These are phyloP conservation scores for Caradrina clavipalpis DNA, from an alignment of 2,888 invertebrate genomes.

Conservation along the genomic window DNA sequence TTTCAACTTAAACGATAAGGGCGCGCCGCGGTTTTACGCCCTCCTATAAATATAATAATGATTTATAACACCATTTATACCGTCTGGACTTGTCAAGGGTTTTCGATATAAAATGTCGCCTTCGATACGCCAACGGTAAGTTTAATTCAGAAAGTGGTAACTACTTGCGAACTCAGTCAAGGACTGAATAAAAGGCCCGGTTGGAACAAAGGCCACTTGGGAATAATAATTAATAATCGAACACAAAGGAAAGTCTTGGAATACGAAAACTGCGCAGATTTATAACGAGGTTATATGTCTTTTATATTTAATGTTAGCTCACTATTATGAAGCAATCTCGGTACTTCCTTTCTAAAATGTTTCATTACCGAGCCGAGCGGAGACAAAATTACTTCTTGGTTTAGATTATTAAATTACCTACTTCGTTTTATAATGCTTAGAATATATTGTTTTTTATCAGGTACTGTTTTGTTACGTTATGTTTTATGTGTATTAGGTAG, in stretches of 20 bases:
- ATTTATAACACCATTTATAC: slow-evolving; percentile 78
- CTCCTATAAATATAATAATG: slow-evolving; percentile 79
- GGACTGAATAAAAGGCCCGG: slow-evolving; percentile 73
- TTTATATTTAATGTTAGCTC: slow-evolving; percentile 53
- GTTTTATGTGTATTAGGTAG: background rate
- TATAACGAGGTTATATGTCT: slow-evolving; percentile 55
- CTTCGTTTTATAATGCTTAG: background rate
- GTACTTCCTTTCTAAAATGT: slow-evolving; percentile 30
- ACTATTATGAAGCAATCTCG: slow-evolving; percentile 36
- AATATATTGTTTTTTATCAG: background rate
- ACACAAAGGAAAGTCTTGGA: slow-evolving; percentile 77
- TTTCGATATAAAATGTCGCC: slow-evolving; percentile 71
- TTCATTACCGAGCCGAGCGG: slow-evolving; percentile 6
- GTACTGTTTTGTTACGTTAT: too few relatives aligned
- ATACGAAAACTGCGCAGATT: slow-evolving; percentile 70
- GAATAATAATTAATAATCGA: slow-evolving; percentile 84
- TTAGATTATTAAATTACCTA: slow-evolving; percentile 22
- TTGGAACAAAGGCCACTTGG: slow-evolving; percentile 77
- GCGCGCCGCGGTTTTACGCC: slow-evolving; percentile 76
- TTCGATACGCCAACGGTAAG: slow-evolving; percentile 64
- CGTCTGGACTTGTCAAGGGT: slow-evolving; percentile 68
- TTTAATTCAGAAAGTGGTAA: slow-evolving; percentile 70
- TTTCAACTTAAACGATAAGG: slow-evolving; percentile 86
- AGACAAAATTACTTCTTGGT: slow-evolving; percentile 24
- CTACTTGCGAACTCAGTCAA: slow-evolving; percentile 73